Conservation (phyloP, 2,797 vertebrate species). For the Muscicapa striata region DNA sequence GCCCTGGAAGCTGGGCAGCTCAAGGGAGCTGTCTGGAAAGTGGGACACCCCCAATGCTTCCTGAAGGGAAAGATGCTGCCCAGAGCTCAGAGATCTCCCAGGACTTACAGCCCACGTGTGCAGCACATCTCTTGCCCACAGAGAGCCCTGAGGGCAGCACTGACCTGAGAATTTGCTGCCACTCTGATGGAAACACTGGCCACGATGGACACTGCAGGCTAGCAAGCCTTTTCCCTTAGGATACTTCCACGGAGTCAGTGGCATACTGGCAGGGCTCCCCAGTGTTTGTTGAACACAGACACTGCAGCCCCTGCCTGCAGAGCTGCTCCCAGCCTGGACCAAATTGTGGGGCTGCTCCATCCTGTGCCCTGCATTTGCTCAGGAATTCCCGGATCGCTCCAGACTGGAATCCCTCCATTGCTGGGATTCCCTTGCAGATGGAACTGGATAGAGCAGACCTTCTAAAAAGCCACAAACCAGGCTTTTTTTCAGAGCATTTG, state of each 20-base stretch:
- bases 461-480: background rate
- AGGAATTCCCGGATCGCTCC: background rate
- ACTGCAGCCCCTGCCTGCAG: background rate
- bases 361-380: background rate
- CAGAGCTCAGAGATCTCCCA: background rate
- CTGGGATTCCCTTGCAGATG: background rate
- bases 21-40: background rate
- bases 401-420: background rate
- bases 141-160: background rate
- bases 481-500: background rate
- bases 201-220: background rate
- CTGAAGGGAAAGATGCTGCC: background rate
- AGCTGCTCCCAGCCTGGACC: background rate
- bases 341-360: background rate
- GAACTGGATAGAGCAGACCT: background rate
- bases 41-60: accelerated
- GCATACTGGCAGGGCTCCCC: background rate
- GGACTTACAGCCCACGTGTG: background rate
- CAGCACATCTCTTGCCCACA: background rate
- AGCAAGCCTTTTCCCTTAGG: background rate
- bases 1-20: background rate
- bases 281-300: background rate
- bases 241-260: background rate
- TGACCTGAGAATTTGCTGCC: background rate
- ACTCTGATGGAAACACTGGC: accelerated